Base-by-base conservation (phyloP, 2,113 vertebrate genomes). In the Alethe castanea region DNA sequence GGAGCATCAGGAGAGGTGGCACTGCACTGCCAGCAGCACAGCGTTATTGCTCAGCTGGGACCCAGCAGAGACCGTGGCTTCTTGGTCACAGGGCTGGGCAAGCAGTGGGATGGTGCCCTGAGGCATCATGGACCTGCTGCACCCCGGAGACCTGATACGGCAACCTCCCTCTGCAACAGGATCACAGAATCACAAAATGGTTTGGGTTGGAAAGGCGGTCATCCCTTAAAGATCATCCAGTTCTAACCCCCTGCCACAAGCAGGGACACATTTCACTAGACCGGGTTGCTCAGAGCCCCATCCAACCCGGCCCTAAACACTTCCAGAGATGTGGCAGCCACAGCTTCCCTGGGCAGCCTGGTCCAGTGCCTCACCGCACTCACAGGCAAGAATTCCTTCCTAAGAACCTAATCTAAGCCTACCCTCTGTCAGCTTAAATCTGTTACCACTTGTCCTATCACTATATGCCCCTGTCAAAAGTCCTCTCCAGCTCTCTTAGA, bases 111-210 rank as follows among this genome's bases (percentile, higher is more conserved):
- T n/a, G 44, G 31, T 36, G 44, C 14, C 53, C 45, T 28, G 42
- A 65, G 31, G 61, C 1, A 15, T 38, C 47, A 16, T 0, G 1
- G 59, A 62, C 33, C n/a, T 31, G 31, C 45, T 48, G 61, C 2
- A 2, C 7, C 14, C 35, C 2, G 0, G 40, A 82, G 44, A 91
- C 36, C 8, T 45, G 29, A 36, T 48, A 44, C 0, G 0, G 48
- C 12, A 62, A 40, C 0, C 0, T 31, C 48, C 18, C 45, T 53
- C 53, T 13, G 1, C 4, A 5, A 77, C 3, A 2, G 17, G 40
- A 78, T 18, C 40, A 56, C 6, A 62, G 61, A 36, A 69, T 5
- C 9, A 3, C 4, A 3, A 24, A 18, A 44, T 16, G 14, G 12
- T 50, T 50, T n/a, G 48, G 26, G 33, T 9, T 44, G 36, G 48